These are phyloP conservation scores for Hoplias malabaricus DNA, from an alignment of 2,113 vertebrate species.

Conservation along the genomic window DNA sequence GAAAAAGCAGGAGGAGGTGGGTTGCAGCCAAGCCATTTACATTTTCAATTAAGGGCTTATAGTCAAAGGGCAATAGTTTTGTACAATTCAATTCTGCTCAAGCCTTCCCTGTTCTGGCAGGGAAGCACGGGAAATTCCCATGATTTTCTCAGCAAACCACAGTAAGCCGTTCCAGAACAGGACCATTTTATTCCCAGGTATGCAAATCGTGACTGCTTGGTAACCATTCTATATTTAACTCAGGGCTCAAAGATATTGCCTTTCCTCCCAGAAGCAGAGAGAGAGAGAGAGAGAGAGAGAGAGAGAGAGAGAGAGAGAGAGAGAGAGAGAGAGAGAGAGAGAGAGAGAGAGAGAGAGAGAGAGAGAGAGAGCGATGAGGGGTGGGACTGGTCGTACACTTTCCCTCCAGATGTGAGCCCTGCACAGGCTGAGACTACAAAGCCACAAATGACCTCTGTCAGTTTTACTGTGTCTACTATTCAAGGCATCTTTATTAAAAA, in stretches of 20 bases:
- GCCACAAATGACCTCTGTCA: constrained; percentile 45
- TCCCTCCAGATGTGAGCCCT: constrained; percentile 53
- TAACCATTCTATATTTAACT: constrained; percentile 57
- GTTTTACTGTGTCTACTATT: constrained; percentile 26
- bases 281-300: constrained; percentile 29
- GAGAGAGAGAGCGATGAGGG: constrained; percentile 25
- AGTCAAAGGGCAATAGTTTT: constrained; percentile 24
- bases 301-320: constrained; percentile 32
- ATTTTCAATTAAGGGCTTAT: constrained; percentile 27
- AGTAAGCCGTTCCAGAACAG: constrained; percentile 43
- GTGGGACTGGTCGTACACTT: constrained; percentile 44
- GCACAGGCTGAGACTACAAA: constrained; percentile 35
- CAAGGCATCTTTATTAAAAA: constrained; percentile 38
- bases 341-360: constrained; percentile 29
- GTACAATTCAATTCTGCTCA: constrained; percentile 22
- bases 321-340: constrained; percentile 31
- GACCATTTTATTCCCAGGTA: constrained; percentile 46
- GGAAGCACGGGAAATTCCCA: constrained; percentile 37
- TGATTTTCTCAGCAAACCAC: constrained; percentile 22
- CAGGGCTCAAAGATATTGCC: constrained; percentile 40
- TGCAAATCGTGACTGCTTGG: constrained; percentile 46
- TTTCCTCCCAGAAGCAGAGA: constrained; percentile 45
- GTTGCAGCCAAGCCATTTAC: neutral
- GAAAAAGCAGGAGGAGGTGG: constrained; percentile 4
- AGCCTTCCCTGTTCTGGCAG: constrained; percentile 29